Percentiles rank a stretch among this genome's conserved stretches.
Evolutionary conservation across 2,113 vertebrate species (phyloP).

Genomic region (Chaetops frenatus): DNA sequence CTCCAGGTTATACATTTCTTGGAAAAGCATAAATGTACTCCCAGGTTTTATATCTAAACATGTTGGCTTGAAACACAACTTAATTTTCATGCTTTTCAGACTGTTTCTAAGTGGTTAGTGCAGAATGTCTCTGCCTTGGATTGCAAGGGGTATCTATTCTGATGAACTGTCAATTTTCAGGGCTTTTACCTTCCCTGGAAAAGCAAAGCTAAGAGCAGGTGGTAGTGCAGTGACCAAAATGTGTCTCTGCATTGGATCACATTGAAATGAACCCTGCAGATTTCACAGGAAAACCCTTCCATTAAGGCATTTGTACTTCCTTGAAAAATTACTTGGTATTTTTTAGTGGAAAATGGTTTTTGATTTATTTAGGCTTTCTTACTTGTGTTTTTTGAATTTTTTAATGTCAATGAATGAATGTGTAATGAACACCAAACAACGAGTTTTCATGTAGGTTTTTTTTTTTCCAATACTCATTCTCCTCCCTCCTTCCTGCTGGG

Average conservation of each 20-base stretch:
- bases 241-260: background rate
- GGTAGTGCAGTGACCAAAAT: background rate
- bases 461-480: background rate
- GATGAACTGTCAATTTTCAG: background rate
- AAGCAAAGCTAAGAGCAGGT: background rate
- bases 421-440: background rate
- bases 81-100: background rate
- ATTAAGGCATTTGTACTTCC: background rate
- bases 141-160: background rate
- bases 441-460: background rate
- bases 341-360: background rate
- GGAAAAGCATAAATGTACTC: background rate
- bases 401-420: background rate
- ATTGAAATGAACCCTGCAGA: background rate
- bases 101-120: background rate
- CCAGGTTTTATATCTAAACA: background rate
- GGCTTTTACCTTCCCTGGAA: background rate
- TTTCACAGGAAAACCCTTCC: background rate
- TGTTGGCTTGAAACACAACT: background rate
- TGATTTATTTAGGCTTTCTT: background rate
- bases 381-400: background rate
- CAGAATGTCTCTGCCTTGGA: background rate
- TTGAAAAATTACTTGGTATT: background rate
- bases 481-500: background rate
- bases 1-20: background rate